Evolutionary conservation across 2,113 vertebrate species (phyloP), one percentile per base, ranked within the genome.

Genomic region (Pavo muticus): DNA sequence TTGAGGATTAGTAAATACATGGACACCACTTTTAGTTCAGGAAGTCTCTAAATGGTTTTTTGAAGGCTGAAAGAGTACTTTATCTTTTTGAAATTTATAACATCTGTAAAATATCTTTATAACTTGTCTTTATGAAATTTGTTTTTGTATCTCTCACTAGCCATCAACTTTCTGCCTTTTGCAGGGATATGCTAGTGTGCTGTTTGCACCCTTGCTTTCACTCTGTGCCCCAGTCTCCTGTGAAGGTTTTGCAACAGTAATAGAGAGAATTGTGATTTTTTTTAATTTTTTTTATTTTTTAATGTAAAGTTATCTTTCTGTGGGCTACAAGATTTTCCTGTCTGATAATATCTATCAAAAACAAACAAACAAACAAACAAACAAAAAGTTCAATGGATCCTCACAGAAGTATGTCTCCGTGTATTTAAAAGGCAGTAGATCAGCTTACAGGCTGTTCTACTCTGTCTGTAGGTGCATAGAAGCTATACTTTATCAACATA

Each of bases 261-360:
- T 32, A 78, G 14, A 39, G 4, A 69, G 9, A 70, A 45, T 0
- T 35, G 12, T 20, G 2, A 2, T 1, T 0, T 0, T 9, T 35
- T 35, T 35, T 35, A 35, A 67, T 57, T 59, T 27, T 4, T 48
- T 35, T 35, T 35, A 35, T 47, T 47, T 47, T 47, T 47, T 10
- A 21, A 21, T 44, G 7, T 65, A 65, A 82, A 76, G 3, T 72
- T 65, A 39, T 69, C 18, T 76, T 79, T 63, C 40, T 67, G 12
- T 21, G 14, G 10, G 5, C 12, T 73, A 40, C n/a, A 65, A 69
- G 20, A 57, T 19, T 37, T 87, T 82, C 71, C 11, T 44, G 8
- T 37, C 48, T 50, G 48, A 50, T 50, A 50, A 50, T 50, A 50
- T 50, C 48, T 50, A 50, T 50, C 24, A 79, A 74, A 13, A 19